These are phyloP conservation scores for Cephus rjabovi DNA, from an alignment of 2,888 invertebrate species.

Conservation along the genomic window DNA sequence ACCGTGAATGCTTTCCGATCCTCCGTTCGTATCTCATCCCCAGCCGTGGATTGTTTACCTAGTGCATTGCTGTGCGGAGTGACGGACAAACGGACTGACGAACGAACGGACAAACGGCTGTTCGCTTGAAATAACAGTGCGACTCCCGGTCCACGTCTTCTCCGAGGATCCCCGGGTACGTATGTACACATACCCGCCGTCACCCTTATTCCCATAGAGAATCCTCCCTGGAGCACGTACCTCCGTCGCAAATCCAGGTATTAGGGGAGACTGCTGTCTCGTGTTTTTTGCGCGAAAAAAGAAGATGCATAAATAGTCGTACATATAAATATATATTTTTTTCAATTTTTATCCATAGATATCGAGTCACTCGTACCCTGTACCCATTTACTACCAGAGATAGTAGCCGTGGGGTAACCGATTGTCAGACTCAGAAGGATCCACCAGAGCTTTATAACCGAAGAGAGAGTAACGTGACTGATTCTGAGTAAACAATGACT, in stretches of 20 bases:
- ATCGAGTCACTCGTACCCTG: neutral
- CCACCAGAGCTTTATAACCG: neutral
- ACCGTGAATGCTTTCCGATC: conserved; percentile 17
- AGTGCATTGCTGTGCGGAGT: conserved; percentile 47
- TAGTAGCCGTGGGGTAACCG: neutral
- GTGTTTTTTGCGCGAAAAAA: neutral
- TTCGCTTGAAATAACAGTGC: conserved; percentile 60
- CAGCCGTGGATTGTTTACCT: conserved; percentile 53
- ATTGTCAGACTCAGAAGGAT: neutral
- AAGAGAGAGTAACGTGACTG: neutral
- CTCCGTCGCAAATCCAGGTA: conserved; percentile 3
- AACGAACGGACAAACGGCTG: conserved; percentile 40
- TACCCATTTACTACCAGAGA: neutral
- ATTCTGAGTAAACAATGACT: neutral
- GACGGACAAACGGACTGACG: conserved; percentile 47
- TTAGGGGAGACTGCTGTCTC: neutral
- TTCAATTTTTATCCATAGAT: neutral
- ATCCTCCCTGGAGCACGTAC: neutral
- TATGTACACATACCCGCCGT: neutral
- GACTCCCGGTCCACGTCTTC: conserved; percentile 25
- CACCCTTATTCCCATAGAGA: conserved; percentile 8
- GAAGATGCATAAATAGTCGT: neutral
- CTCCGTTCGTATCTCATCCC: conserved; percentile 45
- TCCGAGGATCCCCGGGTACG: neutral
- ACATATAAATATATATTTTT: neutral